Base-by-base conservation (phyloP, 2,888 invertebrate genomes). In the Myopa tessellatipennis region DNA sequence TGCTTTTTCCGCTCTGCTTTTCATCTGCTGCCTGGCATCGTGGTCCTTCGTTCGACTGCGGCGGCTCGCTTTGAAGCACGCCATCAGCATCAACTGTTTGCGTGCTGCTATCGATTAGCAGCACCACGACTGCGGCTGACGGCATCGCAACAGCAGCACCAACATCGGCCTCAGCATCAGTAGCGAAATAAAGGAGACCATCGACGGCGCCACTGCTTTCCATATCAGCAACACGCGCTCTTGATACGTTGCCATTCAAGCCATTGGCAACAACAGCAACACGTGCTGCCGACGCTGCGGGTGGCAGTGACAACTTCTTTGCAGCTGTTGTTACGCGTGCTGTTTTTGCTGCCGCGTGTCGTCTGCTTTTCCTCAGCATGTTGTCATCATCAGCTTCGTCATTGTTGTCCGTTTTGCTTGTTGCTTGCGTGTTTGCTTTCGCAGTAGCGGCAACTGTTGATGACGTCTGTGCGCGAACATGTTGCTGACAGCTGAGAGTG, bases 91-190 rank as follows among this genome's bases (percentile, higher is more conserved):
- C 79, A 52, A 84, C 85, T 40, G 85, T 85, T 79, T 84, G 83
- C 6, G 86, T 84, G 60, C 85, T 84, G 72, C 81, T 85, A 79
- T 86, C 86, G 77, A 85, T 84, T 77, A 85, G 81, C 77, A 82
- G 76, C 18, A 80, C 74, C 10, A 38, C 10, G 10, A 45, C 45
- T 18, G 72, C 14, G 16, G n/a, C 14, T 52, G 34, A n/a, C 45
- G 26, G n/a, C 10, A n/a, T n/a, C 58, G 6, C 58, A 58, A 14
- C 58, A 58, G 34, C 61, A 26, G 14, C 40, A 45, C 68, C 71
- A 50, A n/a, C 74, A 65, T 16, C 38, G 14, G 50, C 50, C 1
- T 8, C 50, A 50, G 50, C 50, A 50, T 8, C 50, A 50, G 50
- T 50, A 8, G 50, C 50, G 3, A 26, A 26, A 26, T 26, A 26